Base-by-base conservation (phyloP, 2,888 invertebrate genomes). In the Ochropleura plecta region DNA sequence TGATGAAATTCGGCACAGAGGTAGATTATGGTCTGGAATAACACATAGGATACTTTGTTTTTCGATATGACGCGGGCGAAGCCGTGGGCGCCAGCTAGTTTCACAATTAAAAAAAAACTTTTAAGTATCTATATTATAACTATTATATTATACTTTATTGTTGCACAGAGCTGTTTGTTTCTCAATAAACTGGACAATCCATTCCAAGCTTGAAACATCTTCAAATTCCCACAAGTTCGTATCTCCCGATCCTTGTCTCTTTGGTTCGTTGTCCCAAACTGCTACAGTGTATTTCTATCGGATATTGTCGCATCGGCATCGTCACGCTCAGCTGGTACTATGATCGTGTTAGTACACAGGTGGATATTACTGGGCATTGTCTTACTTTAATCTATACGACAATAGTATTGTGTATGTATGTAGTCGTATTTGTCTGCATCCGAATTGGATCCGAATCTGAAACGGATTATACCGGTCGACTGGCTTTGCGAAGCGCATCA, bases 291-390 rank as follows among this genome's bases (percentile, higher is more conserved):
- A 83, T 79, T 83, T 64, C 48, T 18, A 59, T 64, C 48, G 63
- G 64, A 70, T 78, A 78, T 70, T 59, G 79, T 79, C 64, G 59
- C 16, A 44, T 64, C 40, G 16, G 59, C 16, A 44, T 70, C 44
- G 16, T 49, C n/a, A 42, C 59, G 79, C 71, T 64, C 30, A 57
- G 49, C 48, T 18, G 44, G 20, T 20, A 8, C 16, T 12, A 49
- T 83, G 64, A 79, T 83, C 63, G 53, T 44, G 18, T 83, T 83
- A 78, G 57, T 8, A 7, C 18, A 57, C 83, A 83, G 70, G 62
- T 83, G 72, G 18, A 59, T 42, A 49, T 51, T n/a, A 9, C 30
- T 30, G 53, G 20, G 53, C 51, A 59, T 83, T 83, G 64, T 79
- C 40, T 79, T 14, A 18, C 60, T 40, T 49, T 77, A 49, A 67